Percentiles rank a stretch among this genome's conserved stretches.
Evolutionary conservation across 1,140 invertebrate species (phyloP).

Genomic region (Hylyphantes graminicola): DNA sequence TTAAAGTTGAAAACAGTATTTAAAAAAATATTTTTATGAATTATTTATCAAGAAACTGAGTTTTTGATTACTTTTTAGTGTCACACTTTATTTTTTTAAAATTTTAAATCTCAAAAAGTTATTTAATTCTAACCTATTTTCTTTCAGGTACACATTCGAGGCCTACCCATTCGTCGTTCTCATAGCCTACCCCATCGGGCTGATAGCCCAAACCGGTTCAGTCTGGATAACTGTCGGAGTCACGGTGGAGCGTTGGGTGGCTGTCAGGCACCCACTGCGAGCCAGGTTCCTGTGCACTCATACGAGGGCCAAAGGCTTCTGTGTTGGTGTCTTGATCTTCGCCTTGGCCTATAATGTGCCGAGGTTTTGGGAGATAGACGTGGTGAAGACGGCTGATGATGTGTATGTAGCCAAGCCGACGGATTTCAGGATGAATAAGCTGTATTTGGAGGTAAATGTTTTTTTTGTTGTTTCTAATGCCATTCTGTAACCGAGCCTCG

Average conservation of each 20-base stretch:
- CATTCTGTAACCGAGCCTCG: no score
- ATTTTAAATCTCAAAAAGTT: no score
- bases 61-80: no score
- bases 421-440: slow-evolving; percentile 75
- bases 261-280: slow-evolving; percentile 92
- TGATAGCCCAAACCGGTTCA: slow-evolving; percentile 90
- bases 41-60: no score
- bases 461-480: no score
- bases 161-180: slow-evolving; percentile 73
- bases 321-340: slow-evolving; percentile 82
- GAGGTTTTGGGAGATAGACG: slow-evolving; percentile 71
- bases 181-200: slow-evolving; percentile 85
- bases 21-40: no score
- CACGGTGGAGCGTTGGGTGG: slow-evolving; percentile 94
- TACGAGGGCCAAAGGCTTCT: slow-evolving; percentile 85
- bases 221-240: slow-evolving; percentile 96
- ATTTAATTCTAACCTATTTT: no score
- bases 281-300: slow-evolving; percentile 92
- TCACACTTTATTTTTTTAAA: no score
- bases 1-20: no score
- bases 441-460: slow-evolving; percentile 80
- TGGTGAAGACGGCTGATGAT: slow-evolving; percentile 57
- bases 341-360: slow-evolving; percentile 90
- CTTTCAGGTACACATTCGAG: slow-evolving; percentile 34
- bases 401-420: slow-evolving; percentile 75